Evolutionary conservation across 2,113 vertebrate species (phyloP), one percentile per base, ranked within the genome.

Genomic region (Thinocorus orbignyianus): DNA sequence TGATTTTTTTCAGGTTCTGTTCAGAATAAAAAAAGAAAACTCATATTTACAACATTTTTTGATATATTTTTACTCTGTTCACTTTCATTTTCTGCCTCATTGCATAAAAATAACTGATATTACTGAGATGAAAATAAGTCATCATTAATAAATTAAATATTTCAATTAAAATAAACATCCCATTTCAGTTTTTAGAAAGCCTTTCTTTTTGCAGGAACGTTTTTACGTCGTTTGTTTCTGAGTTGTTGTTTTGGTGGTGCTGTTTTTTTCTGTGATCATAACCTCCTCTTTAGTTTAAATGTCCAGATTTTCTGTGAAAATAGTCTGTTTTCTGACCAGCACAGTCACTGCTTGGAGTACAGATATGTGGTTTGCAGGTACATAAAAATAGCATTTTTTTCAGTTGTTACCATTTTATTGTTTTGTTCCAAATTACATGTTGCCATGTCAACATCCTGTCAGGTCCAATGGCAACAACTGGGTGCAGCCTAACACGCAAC

Each of bases 361-460:
- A 2, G 49, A 72, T 41, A 31, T 19, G 14, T 57, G 44, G 6
- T 94, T 86, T 68, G 5, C 35, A 86, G 65, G 37, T 54, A 57
- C 16, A 64, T 49, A 70, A 92, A 94, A 74, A 61, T 8, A 84
- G 1, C 10, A 28, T 51, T 77, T 82, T 39, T 42, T 93, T 77
- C 54, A 30, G 9, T 69, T 85, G 46, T 78, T 74, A 58, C 11
- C 4, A 33, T 55, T 78, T 76, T 65, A 72, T 65, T 94, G 17
- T 76, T 93, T 88, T 74, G 41, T 79, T 35, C 72, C 31, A 76
- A 37, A 81, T 82, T 69, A 44, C 16, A n/a, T 25, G 86, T 85
- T 93, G 30, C 74, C 71, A 68, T 70, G 69, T 95, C 93, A 96
- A 87, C 49, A 86, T 72, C 41, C 30, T 81, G 44, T 65, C 73